Evolutionary conservation across 2,113 vertebrate genomes (phyloP).

Genomic region (Chaetodon trifascialis): DNA sequence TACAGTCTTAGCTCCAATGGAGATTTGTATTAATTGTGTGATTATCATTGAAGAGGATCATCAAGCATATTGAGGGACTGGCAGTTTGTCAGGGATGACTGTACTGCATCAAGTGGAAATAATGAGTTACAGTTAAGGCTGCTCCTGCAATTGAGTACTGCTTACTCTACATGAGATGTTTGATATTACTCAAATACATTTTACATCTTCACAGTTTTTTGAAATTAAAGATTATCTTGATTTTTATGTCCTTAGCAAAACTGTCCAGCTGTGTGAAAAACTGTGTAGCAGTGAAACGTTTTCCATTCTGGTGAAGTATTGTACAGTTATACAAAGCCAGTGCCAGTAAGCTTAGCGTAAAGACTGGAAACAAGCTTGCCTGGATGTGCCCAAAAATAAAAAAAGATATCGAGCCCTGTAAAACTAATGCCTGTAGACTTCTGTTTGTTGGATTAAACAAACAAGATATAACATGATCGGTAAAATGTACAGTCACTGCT

Average conservation of each 20-base stretch:
- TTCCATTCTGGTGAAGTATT: neutral
- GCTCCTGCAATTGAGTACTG: neutral
- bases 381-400: neutral
- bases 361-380: neutral
- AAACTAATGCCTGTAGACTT: neutral
- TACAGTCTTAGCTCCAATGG: neutral
- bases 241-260: neutral
- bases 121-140: neutral
- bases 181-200: neutral
- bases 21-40: neutral
- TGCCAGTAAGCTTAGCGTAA: neutral
- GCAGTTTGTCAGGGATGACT: neutral
- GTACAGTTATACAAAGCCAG: neutral
- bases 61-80: neutral
- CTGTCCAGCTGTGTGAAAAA: neutral
- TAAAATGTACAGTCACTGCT: neutral
- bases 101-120: too few relatives aligned
- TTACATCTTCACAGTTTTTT: neutral
- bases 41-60: conserved; percentile 6
- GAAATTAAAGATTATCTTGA: neutral
- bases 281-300: neutral
- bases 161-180: neutral
- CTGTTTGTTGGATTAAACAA: neutral
- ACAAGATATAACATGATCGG: neutral
- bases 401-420: neutral